A percentile compares a stretch with the other conserved stretches of the same genome.
These are phyloP conservation scores for Ctenomys sociabilis DNA, from an alignment of 2,113 vertebrate species.

Conservation along the genomic window DNA sequence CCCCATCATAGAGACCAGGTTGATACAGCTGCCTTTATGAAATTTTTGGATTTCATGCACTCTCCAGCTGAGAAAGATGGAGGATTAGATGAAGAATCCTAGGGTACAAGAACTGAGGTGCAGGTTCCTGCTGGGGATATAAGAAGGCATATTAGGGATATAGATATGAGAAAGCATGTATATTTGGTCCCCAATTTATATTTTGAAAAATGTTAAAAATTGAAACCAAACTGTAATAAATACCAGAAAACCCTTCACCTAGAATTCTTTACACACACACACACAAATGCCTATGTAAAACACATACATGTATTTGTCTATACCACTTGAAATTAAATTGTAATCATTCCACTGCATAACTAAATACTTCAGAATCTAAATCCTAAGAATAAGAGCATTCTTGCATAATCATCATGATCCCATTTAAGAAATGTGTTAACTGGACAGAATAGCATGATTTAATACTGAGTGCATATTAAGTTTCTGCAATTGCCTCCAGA, in stretches of 20 bases:
- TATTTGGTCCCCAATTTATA: not conserved
- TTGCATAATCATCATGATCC: conserved; percentile 29
- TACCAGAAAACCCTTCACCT: conserved; percentile 8
- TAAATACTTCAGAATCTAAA: conserved; percentile 36
- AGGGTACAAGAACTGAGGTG: not conserved
- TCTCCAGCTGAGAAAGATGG: not conserved
- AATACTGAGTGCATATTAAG: conserved; percentile 9
- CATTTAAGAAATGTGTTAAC: conserved; percentile 45
- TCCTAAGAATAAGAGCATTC: conserved; percentile 47
- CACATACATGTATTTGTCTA: not conserved
- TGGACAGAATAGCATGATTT: conserved; percentile 6
- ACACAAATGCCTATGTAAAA: not conserved
- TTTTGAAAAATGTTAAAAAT: conserved; percentile 45
- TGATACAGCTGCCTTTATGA: conserved; percentile 44
- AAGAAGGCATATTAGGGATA: not conserved
- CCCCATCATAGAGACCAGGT: not conserved
- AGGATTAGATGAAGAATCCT: not conserved
- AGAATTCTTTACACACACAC: not conserved
- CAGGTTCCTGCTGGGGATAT: not conserved
- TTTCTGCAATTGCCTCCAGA: conserved; percentile 44
- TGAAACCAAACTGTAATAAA: conserved; percentile 48
- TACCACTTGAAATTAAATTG: conserved; percentile 61
- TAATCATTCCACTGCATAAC: conserved; percentile 1
- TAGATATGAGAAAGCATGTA: not conserved
- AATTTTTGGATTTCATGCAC: conserved; percentile 35